Base-by-base conservation (phyloP, 2,888 invertebrate genomes). In the Rhabditoides inermis region DNA sequence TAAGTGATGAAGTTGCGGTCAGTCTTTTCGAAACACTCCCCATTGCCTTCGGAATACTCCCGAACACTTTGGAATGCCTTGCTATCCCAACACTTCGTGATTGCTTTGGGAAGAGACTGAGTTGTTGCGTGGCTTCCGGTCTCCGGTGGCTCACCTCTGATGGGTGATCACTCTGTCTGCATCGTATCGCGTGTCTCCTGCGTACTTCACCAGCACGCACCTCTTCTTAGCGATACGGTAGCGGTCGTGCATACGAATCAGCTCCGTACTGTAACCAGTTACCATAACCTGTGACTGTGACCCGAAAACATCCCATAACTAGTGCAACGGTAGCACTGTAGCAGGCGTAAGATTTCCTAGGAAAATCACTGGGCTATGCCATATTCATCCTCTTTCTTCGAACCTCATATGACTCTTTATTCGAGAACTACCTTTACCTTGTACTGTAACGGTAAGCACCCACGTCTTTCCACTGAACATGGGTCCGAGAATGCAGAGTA, bases 221-320 rank as follows among this genome's bases (percentile, higher is more conserved):
- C 58, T 66, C 46, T 64, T 56, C 26, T 61, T 65, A 7, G 73
- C 73, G 27, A 74, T 60, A 25, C 58, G 63, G 49, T 72, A 67
- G 5, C 73, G 61, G 51, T 69, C 66, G 51, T 68, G 65, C 6
- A 72, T 65, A 18, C 73, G 69, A 12, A 73, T 62, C 35, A 73
- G 53, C 51, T 73, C 73, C 25, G 73, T 73, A 3, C 73, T 67
- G n/a, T n/a, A n/a, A n/a, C n/a, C n/a, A n/a, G n/a, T n/a, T n/a
- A n/a, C n/a, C n/a, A n/a, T n/a, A n/a, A n/a, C n/a, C n/a, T n/a
- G n/a, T n/a, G n/a, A n/a, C n/a, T n/a, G n/a, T n/a, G n/a, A n/a
- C n/a, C n/a, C n/a, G n/a, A n/a, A n/a, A n/a, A n/a, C n/a, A n/a
- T n/a, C n/a, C n/a, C n/a, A n/a, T n/a, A n/a, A n/a, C n/a, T n/a